Percentiles rank a stretch among this genome's conserved stretches.
Evolutionary conservation across 2,797 vertebrate genomes (phyloP).

Genomic region (Ctenosaura bakeri): DNA sequence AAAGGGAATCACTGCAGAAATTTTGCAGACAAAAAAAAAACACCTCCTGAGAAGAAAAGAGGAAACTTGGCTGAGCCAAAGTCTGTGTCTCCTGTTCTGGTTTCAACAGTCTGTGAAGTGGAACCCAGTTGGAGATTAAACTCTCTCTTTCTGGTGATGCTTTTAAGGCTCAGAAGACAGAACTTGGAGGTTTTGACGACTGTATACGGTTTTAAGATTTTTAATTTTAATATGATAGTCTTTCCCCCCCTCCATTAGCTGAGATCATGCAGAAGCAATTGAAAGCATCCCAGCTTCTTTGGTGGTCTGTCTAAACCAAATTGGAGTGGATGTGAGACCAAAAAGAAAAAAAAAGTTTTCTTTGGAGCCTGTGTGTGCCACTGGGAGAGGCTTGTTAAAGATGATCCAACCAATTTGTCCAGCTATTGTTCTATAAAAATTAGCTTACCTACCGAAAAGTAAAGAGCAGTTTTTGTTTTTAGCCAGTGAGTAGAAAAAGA

Average conservation of each 20-base stretch:
- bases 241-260: neutral
- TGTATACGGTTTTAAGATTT: neutral
- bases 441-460: neutral
- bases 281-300: neutral
- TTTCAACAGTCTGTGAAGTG: neutral
- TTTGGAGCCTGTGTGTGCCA: no score
- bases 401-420: no score
- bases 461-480: neutral
- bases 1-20: no score
- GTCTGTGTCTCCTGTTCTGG: rapidly evolving
- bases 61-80: neutral
- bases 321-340: neutral
- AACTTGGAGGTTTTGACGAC: no score
- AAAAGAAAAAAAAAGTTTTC: no score
- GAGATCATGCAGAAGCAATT: neutral
- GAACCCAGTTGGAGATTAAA: neutral
- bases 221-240: neutral
- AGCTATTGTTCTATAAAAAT: neutral
- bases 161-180: neutral
- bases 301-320: neutral
- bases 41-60: no score
- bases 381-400: no score
- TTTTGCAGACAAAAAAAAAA: neutral
- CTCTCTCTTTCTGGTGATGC: neutral
- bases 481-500: neutral